Base-by-base conservation (phyloP, 2,113 vertebrate species). In the Galbula dea region DNA sequence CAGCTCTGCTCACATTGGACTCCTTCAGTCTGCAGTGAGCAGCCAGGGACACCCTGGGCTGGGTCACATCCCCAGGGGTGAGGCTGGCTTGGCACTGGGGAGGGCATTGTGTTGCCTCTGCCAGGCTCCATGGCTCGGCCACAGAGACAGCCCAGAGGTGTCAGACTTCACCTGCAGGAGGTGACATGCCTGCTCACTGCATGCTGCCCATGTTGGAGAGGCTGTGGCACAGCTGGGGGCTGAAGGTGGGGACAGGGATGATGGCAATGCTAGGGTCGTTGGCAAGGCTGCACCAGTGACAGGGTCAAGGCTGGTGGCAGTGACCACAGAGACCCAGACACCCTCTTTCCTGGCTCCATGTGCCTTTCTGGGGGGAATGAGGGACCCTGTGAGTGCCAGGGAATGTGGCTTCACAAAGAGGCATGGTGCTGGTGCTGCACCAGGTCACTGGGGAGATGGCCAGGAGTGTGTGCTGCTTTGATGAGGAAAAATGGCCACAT, bases 341-440 rank as follows among this genome's bases (percentile, higher is more conserved):
- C n/a, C n/a, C n/a, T 61, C 55, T 59, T 7, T 22, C 23, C 46
- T 41, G 27, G 23, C 21, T 36, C 57, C 34, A 0, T 2, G 2
- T 84, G 52, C 52, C 34, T 27, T 23, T 62, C 19, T 30, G 32
- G 58, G 72, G 21, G 54, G 10, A 67, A 34, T 21, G 23, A 34
- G n/a, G 57, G 29, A 52, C 48, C 9, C 71, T 51, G 30, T 0
- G 7, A 57, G 61, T 43, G 63, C 14, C 34, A 54, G 43, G 1
- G 6, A 9, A 46, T 0, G 0, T 3, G 7, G 46, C 55, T 39
- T 57, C 2, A 1, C 2, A 2, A n/a, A 45, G 75, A 74, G 86
- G 30, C 34, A 27, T 39, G 15, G 62, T 7, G 5, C 13, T 2
- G 1, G 72, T 29, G 45, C 51, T 68, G 54, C 5, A 11, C 75